A percentile compares a stretch with the other conserved stretches of the same genome.
These are phyloP conservation scores for Cheilosia variabilis DNA, from an alignment of 2,888 invertebrate genomes.

Conservation along the genomic window DNA sequence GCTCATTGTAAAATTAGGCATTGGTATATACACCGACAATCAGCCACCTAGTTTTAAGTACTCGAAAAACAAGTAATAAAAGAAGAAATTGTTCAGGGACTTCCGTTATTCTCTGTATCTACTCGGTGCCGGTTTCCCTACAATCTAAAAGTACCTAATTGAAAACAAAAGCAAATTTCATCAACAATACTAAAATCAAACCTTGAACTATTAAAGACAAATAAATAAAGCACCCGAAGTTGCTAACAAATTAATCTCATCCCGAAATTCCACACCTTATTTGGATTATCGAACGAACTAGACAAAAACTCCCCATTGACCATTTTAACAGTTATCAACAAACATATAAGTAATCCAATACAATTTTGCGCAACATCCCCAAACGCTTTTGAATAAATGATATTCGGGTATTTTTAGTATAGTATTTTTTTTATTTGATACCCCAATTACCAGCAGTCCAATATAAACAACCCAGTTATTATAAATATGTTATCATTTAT, in stretches of 20 bases:
- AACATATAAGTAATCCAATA: conserved; percentile 11
- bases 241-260: neutral
- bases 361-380: conserved; percentile 2
- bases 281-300: conserved; percentile 10
- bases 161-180: too few species aligned
- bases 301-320: conserved; percentile 17
- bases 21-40: too few species aligned
- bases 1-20: too few species aligned
- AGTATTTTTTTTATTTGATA: conserved; percentile 59
- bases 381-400: conserved; percentile 53
- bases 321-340: conserved; percentile 32
- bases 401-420: conserved; percentile 37
- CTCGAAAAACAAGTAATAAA: too few species aligned
- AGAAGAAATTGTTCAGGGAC: too few species aligned
- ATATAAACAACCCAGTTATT: conserved; percentile 36
- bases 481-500: conserved; percentile 66
- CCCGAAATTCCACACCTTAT: conserved; percentile 1
- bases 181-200: too few species aligned
- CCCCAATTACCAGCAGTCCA: conserved; percentile 32
- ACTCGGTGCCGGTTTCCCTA: too few species aligned
- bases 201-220: neutral
- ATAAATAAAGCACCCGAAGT: neutral
- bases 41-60: too few species aligned
- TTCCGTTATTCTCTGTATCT: too few species aligned
- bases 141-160: too few species aligned